Conservation (phyloP, 2,113 vertebrate species). For the Gambusia affinis region DNA sequence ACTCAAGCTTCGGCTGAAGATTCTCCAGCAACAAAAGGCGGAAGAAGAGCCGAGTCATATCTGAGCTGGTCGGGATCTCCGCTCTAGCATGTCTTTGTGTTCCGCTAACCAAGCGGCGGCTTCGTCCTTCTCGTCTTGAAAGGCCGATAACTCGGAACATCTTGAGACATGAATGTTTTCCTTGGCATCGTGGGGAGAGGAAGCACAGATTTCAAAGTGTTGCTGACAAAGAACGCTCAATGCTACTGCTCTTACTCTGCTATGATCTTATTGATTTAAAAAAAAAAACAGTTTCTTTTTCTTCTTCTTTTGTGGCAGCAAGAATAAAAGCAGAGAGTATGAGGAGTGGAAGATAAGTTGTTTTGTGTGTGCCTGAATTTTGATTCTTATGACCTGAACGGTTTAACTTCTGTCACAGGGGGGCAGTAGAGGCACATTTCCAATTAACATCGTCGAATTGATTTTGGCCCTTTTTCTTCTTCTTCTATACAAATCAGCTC, state of each 20-base stretch:
- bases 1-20: background rate
- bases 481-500: background rate
- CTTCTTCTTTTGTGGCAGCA: background rate
- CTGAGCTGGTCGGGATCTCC: background rate
- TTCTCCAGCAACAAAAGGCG: background rate
- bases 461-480: conserved; percentile 2
- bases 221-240: conserved; percentile 6
- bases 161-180: conserved; percentile 16
- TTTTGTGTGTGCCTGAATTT: background rate
- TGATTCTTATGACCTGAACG: background rate
- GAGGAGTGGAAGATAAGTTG: background rate
- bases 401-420: conserved; percentile 30
- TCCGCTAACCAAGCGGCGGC: background rate
- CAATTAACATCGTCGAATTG: background rate
- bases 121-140: background rate
- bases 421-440: conserved; percentile 56
- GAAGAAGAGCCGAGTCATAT: background rate
- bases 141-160: background rate
- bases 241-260: background rate
- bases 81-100: background rate
- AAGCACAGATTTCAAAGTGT: conserved; percentile 1
- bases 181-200: background rate
- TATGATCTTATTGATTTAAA: background rate
- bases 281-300: background rate
- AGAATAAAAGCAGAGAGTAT: background rate